These are phyloP conservation scores for Lagocephalus sceleratus DNA, from an alignment of 2,797 vertebrate species.

Conservation along the genomic window DNA sequence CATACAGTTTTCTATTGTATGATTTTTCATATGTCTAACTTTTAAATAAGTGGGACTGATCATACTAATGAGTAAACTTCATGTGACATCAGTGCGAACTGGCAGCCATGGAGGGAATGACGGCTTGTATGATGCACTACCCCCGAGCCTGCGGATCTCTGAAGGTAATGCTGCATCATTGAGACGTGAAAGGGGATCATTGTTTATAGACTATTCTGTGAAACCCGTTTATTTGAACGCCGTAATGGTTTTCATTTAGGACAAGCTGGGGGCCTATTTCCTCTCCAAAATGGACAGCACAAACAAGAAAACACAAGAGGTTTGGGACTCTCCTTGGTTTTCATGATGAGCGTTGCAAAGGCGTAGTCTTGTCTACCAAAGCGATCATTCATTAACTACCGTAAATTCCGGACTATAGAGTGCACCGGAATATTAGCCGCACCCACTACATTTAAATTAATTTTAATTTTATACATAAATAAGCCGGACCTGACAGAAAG, in stretches of 20 bases:
- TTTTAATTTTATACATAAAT: no score
- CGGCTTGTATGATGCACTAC: slow-evolving; percentile 86
- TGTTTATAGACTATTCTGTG: background rate
- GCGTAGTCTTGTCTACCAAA: background rate
- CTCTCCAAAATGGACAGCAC: slow-evolving; percentile 83
- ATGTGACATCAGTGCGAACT: slow-evolving; percentile 61
- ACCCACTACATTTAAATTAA: no score
- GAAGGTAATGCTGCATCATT: slow-evolving; percentile 62
- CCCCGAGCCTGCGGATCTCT: slow-evolving; percentile 88
- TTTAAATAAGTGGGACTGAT: no score
- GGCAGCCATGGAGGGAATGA: slow-evolving; percentile 87
- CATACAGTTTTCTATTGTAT: background rate
- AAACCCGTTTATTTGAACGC: background rate
- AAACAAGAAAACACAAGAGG: slow-evolving; percentile 84
- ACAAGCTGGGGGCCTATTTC: slow-evolving; percentile 87
- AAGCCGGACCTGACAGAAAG: no score
- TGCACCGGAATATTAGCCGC: no score
- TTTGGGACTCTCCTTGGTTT: slow-evolving; percentile 40
- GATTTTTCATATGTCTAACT: no score
- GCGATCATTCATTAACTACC: no score
- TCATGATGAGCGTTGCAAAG: background rate
- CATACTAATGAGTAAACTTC: background rate
- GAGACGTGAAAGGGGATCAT: background rate
- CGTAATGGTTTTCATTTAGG: slow-evolving; percentile 64
- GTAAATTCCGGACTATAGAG: no score